Evolutionary conservation across 2,113 vertebrate species (phyloP).

Genomic region (Calyptomena viridis): DNA sequence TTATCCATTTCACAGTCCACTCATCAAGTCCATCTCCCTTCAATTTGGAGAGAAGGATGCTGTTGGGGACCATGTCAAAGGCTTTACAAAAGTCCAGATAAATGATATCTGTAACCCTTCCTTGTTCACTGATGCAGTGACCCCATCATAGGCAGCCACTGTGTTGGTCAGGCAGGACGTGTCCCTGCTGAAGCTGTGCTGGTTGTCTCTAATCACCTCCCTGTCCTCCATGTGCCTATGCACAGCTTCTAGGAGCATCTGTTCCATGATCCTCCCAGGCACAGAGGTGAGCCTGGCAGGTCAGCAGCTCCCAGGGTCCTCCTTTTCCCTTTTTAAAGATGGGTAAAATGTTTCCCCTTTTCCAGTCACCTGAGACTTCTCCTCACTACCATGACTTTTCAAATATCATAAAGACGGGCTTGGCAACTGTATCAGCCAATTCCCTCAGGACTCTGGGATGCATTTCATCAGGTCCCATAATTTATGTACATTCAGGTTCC

Average conservation of each 20-base stretch:
- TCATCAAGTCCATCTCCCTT: background rate
- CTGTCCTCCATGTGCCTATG: background rate
- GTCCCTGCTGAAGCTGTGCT: background rate
- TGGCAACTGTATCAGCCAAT: background rate
- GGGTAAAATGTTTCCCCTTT: background rate
- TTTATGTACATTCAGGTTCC: background rate
- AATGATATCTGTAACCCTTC: background rate
- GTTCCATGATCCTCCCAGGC: background rate
- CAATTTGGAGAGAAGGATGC: background rate
- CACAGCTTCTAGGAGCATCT: background rate
- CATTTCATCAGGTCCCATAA: background rate
- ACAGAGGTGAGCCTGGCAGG: background rate
- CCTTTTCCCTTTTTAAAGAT: background rate
- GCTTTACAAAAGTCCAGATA: background rate
- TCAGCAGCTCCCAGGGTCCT: background rate
- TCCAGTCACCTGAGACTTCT: background rate
- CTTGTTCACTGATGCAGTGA: background rate
- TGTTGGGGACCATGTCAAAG: background rate
- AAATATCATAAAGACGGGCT: background rate
- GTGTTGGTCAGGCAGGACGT: background rate
- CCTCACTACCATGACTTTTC: background rate
- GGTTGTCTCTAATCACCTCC: background rate
- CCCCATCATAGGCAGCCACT: background rate
- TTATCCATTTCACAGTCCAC: background rate
- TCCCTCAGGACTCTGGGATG: background rate